phyloP scores from a whole-genome alignment of 2,113 vertebrate genomes.

The Danionella cerebrum region DNA sequence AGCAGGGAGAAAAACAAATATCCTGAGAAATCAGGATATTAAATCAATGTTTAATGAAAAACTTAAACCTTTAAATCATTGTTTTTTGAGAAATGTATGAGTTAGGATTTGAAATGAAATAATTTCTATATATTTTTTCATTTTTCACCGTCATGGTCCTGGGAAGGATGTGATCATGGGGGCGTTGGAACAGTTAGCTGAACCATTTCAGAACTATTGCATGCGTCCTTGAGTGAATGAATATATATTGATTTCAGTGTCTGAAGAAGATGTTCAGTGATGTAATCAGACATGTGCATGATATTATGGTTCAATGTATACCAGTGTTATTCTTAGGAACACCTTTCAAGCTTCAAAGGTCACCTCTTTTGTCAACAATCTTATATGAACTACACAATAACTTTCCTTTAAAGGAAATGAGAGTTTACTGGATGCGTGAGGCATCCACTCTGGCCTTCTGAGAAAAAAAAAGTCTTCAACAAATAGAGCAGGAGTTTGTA shows the following conservation, averaged over 20 bases:
- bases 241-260: not conserved
- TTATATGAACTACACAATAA: not conserved
- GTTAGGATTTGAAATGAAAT: no score
- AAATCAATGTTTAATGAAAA: no score
- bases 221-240: not conserved
- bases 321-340: not conserved
- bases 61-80: no score
- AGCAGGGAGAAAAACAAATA: no score
- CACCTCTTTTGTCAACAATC: conserved; percentile 10
- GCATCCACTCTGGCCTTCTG: not conserved
- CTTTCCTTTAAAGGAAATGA: conserved; percentile 1
- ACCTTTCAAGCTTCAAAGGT: conserved; percentile 9
- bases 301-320: no score
- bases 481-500: conserved; percentile 25
- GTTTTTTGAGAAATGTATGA: no score
- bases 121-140: no score
- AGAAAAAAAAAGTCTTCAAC: conserved; percentile 3
- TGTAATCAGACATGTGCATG: not conserved
- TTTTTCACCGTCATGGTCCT: no score
- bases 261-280: not conserved
- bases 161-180: no score
- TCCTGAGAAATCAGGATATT: no score
- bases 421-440: not conserved
- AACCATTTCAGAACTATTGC: not conserved
- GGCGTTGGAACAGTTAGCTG: no score